These are phyloP conservation scores for Carollia perspicillata DNA, from an alignment of 2,113 vertebrate genomes.

Conservation along the genomic window DNA sequence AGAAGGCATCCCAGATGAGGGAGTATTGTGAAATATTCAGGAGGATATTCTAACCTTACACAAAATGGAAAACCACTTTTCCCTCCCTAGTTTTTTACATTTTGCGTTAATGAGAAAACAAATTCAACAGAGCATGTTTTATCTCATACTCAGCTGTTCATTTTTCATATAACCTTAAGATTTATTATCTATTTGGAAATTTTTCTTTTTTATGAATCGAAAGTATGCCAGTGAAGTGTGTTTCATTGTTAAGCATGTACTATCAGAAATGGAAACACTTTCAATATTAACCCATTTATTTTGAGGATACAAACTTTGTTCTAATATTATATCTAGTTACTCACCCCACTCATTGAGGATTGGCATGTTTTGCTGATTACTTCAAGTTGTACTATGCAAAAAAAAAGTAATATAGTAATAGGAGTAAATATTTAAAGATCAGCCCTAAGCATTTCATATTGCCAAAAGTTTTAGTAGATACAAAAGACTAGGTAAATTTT, in stretches of 20 bases:
- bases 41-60: neutral
- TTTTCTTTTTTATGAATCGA: neutral
- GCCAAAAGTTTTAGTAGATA: neutral
- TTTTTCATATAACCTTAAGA: conserved; percentile 15
- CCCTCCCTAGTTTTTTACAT: neutral
- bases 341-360: neutral
- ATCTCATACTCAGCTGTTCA: neutral
- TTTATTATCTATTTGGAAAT: conserved; percentile 26
- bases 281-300: conserved; percentile 21
- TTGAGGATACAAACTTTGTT: neutral
- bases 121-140: neutral
- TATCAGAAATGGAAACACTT: neutral
- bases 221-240: neutral
- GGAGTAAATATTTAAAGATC: neutral
- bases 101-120: conserved; percentile 12
- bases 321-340: neutral
- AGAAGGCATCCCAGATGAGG: neutral
- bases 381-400: neutral
- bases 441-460: neutral
- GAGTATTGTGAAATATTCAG: neutral
- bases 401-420: neutral
- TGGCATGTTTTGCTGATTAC: neutral
- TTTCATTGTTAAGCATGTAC: neutral
- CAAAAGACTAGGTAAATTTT: neutral
- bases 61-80: neutral